Conservation (phyloP, 2,113 vertebrate genomes). For the Nesogale talazaci region DNA sequence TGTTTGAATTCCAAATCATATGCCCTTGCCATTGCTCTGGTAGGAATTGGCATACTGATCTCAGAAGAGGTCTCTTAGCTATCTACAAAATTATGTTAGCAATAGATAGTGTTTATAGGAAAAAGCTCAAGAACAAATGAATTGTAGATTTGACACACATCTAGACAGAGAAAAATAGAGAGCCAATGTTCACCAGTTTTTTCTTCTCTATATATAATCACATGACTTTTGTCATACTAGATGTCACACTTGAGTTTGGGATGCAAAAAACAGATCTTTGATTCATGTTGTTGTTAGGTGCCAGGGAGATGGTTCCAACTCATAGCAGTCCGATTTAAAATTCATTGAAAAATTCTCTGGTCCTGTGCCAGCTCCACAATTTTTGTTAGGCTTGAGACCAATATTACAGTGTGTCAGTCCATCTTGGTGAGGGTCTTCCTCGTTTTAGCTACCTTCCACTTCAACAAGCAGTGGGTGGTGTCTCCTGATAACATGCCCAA, state of each 20-base stretch:
- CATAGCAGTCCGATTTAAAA: too few relatives aligned
- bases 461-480: too few relatives aligned
- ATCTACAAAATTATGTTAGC: background rate
- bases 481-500: too few relatives aligned
- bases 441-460: too few relatives aligned
- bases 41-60: background rate
- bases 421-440: too few relatives aligned
- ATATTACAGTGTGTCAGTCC: too few relatives aligned
- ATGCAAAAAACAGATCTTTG: background rate
- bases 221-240: background rate
- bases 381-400: too few relatives aligned
- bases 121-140: constrained; percentile 1
- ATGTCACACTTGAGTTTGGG: background rate
- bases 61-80: background rate
- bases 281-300: background rate
- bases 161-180: background rate
- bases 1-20: background rate
- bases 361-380: too few relatives aligned
- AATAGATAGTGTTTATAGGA: background rate
- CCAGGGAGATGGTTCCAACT: too few relatives aligned
- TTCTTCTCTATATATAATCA: background rate
- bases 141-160: background rate
- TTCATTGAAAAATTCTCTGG: too few relatives aligned
- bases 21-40: background rate
- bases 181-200: background rate